Conservation (phyloP, 1,140 invertebrate species). For the Drosophila asahinai region DNA sequence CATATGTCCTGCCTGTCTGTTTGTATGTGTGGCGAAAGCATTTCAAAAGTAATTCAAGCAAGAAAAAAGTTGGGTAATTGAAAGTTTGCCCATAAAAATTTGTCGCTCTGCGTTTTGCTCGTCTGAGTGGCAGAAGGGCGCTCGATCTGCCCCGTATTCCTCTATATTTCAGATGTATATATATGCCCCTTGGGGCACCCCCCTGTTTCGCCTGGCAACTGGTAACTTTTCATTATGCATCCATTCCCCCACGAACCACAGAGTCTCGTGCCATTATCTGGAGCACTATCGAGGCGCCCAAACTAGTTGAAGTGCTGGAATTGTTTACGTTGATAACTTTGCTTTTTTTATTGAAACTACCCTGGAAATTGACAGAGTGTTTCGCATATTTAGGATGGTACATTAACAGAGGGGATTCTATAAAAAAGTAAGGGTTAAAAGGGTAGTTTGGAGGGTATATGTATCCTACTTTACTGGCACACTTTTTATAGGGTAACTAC, state of each 20-base stretch:
- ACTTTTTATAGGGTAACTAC: constrained; percentile 16
- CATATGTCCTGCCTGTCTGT: constrained; percentile 21
- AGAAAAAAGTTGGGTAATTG: constrained; percentile 82
- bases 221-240: constrained; percentile 75
- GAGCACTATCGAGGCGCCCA: constrained; percentile 74
- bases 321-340: constrained; percentile 82
- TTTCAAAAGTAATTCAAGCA: constrained; percentile 82
- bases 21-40: constrained; percentile 46
- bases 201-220: constrained; percentile 10
- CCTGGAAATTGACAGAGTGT: constrained; percentile 8
- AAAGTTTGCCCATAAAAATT: constrained; percentile 83
- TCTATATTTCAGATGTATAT: not conserved
- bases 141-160: not conserved
- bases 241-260: constrained; percentile 2
- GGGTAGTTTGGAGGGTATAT: too few relatives aligned
- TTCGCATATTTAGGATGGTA: not conserved
- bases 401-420: not conserved
- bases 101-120: constrained; percentile 63
- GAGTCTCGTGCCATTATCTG: constrained; percentile 60
- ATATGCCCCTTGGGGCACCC: not conserved
- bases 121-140: constrained; percentile 46
- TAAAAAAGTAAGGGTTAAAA: not conserved
- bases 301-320: constrained; percentile 79
- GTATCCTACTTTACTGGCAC: not conserved
- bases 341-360: constrained; percentile 40